Conservation (phyloP, 2,888 invertebrate genomes). For the Griposia aprilina region DNA sequence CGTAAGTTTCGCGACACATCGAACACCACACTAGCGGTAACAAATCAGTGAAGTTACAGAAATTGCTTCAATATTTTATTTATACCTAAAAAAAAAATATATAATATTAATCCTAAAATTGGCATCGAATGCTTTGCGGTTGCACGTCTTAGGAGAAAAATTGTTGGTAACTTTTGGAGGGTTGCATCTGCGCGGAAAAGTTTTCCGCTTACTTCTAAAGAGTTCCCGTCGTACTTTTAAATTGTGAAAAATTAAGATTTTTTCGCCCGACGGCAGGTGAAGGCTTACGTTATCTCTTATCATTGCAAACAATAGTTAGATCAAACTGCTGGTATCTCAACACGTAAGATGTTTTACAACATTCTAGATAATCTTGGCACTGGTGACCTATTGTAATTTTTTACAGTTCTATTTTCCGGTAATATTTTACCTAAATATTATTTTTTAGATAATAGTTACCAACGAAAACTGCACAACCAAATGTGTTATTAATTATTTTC, state of each 20-base stretch:
- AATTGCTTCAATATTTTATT: constrained; percentile 53
- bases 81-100: constrained; percentile 29
- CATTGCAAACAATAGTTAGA: constrained; percentile 79
- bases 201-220: constrained; percentile 54
- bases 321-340: constrained; percentile 72
- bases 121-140: constrained; percentile 63
- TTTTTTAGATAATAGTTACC: not conserved
- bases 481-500: not conserved
- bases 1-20: constrained; percentile 86
- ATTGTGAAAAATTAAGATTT: constrained; percentile 63
- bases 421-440: not conserved
- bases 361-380: constrained; percentile 60
- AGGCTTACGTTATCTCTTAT: constrained; percentile 75
- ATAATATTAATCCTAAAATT: constrained; percentile 47
- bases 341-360: constrained; percentile 63
- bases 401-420: not conserved
- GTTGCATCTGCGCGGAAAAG: constrained; percentile 61
- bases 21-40: constrained; percentile 74
- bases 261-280: constrained; percentile 65
- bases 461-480: not conserved
- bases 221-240: constrained; percentile 55
- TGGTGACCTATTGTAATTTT: constrained; percentile 34
- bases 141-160: constrained; percentile 67
- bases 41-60: constrained; percentile 66
- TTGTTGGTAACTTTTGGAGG: constrained; percentile 67